Conservation (phyloP, 2,113 vertebrate genomes). For the Motacilla tschutschensis region DNA sequence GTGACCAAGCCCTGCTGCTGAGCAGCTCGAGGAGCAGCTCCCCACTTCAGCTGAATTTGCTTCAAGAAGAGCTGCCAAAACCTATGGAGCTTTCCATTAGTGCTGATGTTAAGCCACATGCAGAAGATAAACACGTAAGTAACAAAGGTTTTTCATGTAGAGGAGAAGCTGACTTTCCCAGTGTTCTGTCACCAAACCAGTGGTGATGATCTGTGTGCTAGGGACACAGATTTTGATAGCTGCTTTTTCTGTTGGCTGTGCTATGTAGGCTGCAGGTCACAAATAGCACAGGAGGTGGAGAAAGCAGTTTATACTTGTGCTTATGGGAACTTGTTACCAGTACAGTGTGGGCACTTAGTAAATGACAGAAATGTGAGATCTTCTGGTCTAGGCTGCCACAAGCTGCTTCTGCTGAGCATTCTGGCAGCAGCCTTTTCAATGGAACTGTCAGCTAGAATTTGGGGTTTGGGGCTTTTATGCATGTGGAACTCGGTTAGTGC, state of each 20-base stretch:
- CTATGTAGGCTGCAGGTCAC: neutral
- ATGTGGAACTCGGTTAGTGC: conserved; percentile 19
- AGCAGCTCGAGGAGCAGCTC: conserved; percentile 84
- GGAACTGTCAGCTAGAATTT: neutral
- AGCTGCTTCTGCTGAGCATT: neutral
- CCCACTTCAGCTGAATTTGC: conserved; percentile 83
- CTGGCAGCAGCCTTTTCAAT: neutral
- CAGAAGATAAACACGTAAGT: conserved; percentile 54
- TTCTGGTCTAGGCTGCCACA: neutral
- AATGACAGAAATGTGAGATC: neutral
- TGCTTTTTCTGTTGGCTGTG: neutral
- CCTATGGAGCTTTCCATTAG: conserved; percentile 51
- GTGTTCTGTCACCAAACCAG: neutral
- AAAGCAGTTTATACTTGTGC: neutral
- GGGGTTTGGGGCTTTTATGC: conserved; percentile 33
- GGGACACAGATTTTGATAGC: neutral
- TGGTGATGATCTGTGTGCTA: neutral
- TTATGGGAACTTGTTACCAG: neutral
- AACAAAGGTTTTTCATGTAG: neutral
- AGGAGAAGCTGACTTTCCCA: neutral
- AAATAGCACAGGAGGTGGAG: neutral
- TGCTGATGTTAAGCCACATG: neutral
- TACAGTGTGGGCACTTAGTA: neutral
- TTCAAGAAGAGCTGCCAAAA: conserved; percentile 82
- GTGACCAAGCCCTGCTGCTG: conserved; percentile 35